Base-by-base conservation (phyloP, 2,113 vertebrate species). In the Atrichornis clamosus region DNA sequence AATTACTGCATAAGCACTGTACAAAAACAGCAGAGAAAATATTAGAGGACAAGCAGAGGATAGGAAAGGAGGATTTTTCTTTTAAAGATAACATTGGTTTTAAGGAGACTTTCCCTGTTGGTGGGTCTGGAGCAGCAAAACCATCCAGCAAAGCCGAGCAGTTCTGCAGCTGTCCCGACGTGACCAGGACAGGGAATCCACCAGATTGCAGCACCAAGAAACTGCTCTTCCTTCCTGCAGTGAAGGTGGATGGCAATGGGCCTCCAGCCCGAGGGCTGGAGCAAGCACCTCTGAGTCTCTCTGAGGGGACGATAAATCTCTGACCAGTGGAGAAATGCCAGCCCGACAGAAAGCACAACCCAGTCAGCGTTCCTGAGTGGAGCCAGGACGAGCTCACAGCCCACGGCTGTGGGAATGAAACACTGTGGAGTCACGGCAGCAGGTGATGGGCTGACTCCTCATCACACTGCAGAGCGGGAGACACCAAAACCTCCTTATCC, bases 351-450 rank as follows among this genome's bases (percentile, higher is more conserved):
- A 46, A 39, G 69, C 46, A 30, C 46, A 41, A 1, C n/a, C 41
- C 3, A 1, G 62, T 7, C 5, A 0, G 32, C 2, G 1, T 27
- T 68, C 15, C 63, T n/a, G 3, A 56, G 55, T 0, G 1, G 47
- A 50, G 60, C 17, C 58, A 13, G 63, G 65, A 64, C 6, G 12
- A 62, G 41, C 32, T 53, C 2, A 0, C 22, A 50, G 73, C 47
- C 3, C 5, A 30, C 3, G 5, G 42, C 39, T 2, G 1, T 2
- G 75, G 75, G 28, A 58, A 18, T 9, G 52, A 37, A 77, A 59
- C 20, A 5, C 1, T 1, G 49, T 12, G 55, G 26, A 41, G 42
- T 5, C 13, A 3, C 5, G 5, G 2, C 52, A 58, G 59, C 0
- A 0, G 50, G 18, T 16, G 2, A 41, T n/a, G 53, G 2, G 41